These are phyloP conservation scores for Yponomeuta malinellus DNA, from an alignment of 2,888 invertebrate genomes.

Conservation along the genomic window DNA sequence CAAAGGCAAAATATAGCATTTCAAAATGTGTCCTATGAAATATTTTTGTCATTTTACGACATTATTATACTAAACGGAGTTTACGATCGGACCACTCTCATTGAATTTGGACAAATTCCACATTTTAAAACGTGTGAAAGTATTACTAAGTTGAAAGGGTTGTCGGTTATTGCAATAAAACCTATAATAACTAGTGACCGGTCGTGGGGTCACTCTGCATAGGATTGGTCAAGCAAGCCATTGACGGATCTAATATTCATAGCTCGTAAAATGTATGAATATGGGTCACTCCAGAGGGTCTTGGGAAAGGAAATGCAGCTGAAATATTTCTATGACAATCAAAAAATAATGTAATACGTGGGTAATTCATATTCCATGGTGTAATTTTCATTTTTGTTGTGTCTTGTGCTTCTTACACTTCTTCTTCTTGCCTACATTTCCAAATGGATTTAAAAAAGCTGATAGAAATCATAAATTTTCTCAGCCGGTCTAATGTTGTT, in stretches of 20 bases:
- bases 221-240: constrained; percentile 68
- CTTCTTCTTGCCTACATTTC: no score
- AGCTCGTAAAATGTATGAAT: constrained; percentile 37
- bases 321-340: neutral
- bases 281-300: constrained; percentile 52
- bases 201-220: constrained; percentile 52
- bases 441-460: no score
- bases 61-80: constrained; percentile 58
- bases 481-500: neutral
- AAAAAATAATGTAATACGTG: neutral
- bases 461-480: no score
- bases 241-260: constrained; percentile 43
- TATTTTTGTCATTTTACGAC: constrained; percentile 50
- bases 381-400: no score
- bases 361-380: neutral
- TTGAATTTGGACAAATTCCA: constrained; percentile 53
- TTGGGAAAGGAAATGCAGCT: constrained; percentile 61
- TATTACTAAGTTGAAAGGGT: constrained; percentile 53
- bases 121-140: constrained; percentile 70
- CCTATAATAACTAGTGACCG: constrained; percentile 42
- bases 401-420: no score
- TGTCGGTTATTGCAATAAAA: constrained; percentile 37
- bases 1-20: neutral
- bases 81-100: constrained; percentile 60
- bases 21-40: neutral